Evolutionary conservation across 2,113 vertebrate species (phyloP), one percentile per base, ranked within the genome.

Genomic region (Eclectus roratus): DNA sequence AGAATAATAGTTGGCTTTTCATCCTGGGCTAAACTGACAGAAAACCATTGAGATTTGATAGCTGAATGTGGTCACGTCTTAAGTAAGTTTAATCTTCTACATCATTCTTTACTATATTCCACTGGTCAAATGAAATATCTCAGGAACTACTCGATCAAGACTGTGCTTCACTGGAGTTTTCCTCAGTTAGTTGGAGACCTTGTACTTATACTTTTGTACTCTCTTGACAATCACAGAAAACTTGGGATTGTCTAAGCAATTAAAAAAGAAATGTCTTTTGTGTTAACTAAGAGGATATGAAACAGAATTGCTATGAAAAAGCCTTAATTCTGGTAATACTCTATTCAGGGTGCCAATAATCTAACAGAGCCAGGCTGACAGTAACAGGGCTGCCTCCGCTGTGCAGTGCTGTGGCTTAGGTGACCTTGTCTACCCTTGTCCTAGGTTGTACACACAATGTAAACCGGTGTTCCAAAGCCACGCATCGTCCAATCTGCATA

Each of bases 351-450:
- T 93, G 68, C 41, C 61, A 41, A 19, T 56, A 78, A 58, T 29
- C 6, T 19, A 66, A 16, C 66, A 47, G 52, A 49, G 56, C 28
- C 39, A 79, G 37, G 31, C 23, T 12, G 83, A n/a, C 43, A n/a
- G 63, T 80, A 55, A 24, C 24, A 39, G 52, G 69, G 46, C 44
- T 81, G 19, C 55, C 79, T 52, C 52, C 2, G 14, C 87, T 50
- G 28, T 15, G 13, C 88, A 39, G 37, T 10, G 46, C 74, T 53
- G 49, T 79, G 80, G 78, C 82, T 91, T 60, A 71, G 88, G 85
- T 95, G 95, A 97, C 97, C 98, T 97, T 94, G 97, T 94, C 96
- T 98, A 89, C 97, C 98, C 97, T 98, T 98, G 97, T 98, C 97
- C 97, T 91, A 97, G 78, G 85, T 98, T 98, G 97, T 97, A 97